Evolutionary conservation across 2,113 vertebrate species (phyloP).

Genomic region (Psettodes erumei): DNA sequence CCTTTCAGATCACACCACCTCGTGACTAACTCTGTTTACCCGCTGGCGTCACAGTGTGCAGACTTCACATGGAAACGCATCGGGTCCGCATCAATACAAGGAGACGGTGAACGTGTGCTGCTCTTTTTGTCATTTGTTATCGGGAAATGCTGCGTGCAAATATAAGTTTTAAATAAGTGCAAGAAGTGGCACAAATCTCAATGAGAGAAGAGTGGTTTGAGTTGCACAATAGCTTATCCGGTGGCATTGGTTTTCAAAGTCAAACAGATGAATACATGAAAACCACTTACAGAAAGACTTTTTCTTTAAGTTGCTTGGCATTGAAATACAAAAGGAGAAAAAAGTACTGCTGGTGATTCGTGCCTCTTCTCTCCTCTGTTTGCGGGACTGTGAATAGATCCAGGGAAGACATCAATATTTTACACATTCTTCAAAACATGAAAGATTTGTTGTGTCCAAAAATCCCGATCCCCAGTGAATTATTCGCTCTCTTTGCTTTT

Average conservation of each 20-base stretch:
- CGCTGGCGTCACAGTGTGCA: background rate
- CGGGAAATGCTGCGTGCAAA: background rate
- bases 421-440: constrained; percentile 45
- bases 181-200: constrained; percentile 14
- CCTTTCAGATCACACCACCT: background rate
- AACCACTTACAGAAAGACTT: constrained; percentile 26
- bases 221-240: constrained; percentile 4
- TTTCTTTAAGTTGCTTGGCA: constrained; percentile 37
- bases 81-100: background rate
- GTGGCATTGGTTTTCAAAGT: constrained; percentile 22
- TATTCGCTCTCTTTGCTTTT: constrained; percentile 36
- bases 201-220: constrained; percentile 14
- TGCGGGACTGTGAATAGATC: constrained; percentile 32
- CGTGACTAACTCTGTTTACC: background rate
- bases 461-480: constrained; percentile 39
- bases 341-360: constrained; percentile 42
- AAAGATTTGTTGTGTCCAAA: constrained; percentile 50
- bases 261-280: constrained; percentile 23
- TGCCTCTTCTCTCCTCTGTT: constrained; percentile 33
- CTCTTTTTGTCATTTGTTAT: background rate
- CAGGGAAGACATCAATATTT: constrained; percentile 54
- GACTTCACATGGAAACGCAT: background rate
- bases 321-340: constrained; percentile 19
- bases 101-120: background rate
- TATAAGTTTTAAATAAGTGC: constrained; percentile 19